Percentiles rank a stretch among this genome's conserved stretches.
phyloP scores from a whole-genome alignment of 2,113 vertebrate genomes.

The Colius striatus region DNA sequence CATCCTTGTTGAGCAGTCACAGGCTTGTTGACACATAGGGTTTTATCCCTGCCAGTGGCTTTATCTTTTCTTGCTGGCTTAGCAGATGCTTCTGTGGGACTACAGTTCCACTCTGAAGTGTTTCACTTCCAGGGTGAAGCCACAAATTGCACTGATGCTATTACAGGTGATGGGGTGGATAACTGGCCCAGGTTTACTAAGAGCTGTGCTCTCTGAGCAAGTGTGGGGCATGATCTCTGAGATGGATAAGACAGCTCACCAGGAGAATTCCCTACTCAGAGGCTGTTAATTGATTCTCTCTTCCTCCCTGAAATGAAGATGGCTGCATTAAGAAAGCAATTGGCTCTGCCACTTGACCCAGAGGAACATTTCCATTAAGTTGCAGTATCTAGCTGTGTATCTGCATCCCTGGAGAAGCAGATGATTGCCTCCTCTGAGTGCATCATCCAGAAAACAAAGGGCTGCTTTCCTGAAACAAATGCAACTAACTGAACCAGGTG shows the following conservation, averaged over 20 bases:
- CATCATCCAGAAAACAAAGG: not conserved
- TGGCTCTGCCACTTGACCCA: conserved; percentile 38
- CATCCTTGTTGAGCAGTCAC: not conserved
- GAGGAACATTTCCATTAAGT: conserved; percentile 37
- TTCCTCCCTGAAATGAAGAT: not conserved
- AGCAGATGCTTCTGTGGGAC: not conserved
- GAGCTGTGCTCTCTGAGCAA: not conserved
- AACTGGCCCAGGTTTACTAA: not conserved
- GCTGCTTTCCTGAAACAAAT: not conserved
- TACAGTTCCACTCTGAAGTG: not conserved
- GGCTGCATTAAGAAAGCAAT: not conserved
- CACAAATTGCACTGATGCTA: not conserved
- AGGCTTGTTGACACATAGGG: not conserved
- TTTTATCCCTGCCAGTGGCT: not conserved
- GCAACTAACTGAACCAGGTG: not conserved
- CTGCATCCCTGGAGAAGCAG: not conserved
- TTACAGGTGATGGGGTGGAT: not conserved
- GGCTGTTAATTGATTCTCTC: conserved; percentile 14
- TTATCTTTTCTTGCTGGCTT: not conserved
- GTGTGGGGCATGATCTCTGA: not conserved
- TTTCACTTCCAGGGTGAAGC: not conserved
- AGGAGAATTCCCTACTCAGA: not conserved
- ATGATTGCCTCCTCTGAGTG: not conserved
- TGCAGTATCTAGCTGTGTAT: not conserved
- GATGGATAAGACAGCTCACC: not conserved